A percentile compares a stretch with the other conserved stretches of the same genome.
Evolutionary conservation across 2,888 invertebrate species (phyloP).

Genomic region (Caenorhabditis zanzibari): DNA sequence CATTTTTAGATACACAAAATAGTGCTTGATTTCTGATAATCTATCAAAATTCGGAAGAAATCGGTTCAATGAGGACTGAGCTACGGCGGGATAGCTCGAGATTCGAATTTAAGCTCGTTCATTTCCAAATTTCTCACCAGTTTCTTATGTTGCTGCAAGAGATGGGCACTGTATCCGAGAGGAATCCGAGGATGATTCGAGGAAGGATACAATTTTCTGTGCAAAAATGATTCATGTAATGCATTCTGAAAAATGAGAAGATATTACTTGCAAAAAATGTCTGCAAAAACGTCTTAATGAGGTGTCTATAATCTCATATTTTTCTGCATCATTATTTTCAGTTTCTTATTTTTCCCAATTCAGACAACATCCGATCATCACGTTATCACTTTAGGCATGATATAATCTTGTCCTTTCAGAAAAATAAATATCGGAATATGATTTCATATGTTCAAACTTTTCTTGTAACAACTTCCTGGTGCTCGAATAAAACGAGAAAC

Average conservation of each 20-base stretch:
- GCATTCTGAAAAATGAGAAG: not conserved
- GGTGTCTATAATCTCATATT: not conserved
- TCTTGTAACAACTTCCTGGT: not conserved
- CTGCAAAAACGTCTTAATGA: not conserved
- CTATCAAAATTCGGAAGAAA: too few species aligned
- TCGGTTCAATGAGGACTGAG: too few species aligned
- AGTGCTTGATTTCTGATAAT: too few species aligned
- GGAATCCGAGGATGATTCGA: too few species aligned
- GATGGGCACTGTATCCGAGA: too few species aligned
- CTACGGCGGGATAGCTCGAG: too few species aligned
- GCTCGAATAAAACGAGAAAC: not conserved
- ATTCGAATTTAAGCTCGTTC: too few species aligned
- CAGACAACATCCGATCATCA: slow-evolving; percentile 18
- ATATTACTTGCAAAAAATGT: not conserved
- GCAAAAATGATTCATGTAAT: too few species aligned
- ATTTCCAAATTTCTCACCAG: too few species aligned
- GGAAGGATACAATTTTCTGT: too few species aligned
- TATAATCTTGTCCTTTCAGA: slow-evolving; percentile 21
- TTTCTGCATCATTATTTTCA: slow-evolving; percentile 4
- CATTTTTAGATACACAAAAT: not conserved
- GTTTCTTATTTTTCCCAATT: not conserved
- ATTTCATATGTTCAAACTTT: not conserved
- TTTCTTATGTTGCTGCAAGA: too few species aligned
- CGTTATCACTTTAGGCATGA: slow-evolving; percentile 1
- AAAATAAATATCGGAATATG: not conserved